Percentiles rank a stretch among this genome's conserved stretches.
Conservation (phyloP, 2,797 vertebrate species). For the Cirrhinus molitorella region DNA sequence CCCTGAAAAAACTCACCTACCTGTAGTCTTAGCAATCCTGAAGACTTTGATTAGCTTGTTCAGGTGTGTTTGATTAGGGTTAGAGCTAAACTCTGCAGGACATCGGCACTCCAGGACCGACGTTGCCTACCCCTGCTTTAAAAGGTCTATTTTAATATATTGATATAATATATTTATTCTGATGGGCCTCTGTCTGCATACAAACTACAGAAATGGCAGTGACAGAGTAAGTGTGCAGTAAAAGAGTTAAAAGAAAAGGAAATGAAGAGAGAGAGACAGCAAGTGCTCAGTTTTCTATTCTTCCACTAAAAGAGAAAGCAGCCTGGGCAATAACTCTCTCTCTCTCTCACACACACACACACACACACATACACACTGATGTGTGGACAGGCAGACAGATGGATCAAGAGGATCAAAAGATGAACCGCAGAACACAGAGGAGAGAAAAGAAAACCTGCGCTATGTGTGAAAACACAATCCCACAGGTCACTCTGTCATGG, state of each 20-base stretch:
- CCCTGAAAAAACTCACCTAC: no score
- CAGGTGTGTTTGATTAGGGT: no score
- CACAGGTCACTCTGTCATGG: not conserved
- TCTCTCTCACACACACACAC: no score
- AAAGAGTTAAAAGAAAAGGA: not conserved
- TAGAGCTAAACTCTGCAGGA: no score
- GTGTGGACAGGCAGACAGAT: conserved; percentile 38
- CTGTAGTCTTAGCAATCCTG: no score
- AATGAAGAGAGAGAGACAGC: conserved; percentile 1
- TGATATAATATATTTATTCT: not conserved
- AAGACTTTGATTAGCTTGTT: no score
- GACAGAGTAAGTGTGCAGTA: not conserved
- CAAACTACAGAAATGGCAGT: not conserved
- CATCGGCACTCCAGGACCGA: no score
- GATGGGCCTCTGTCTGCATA: not conserved
- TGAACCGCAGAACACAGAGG: conserved; percentile 15
- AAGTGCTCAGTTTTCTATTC: conserved; percentile 12
- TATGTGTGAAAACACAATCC: not conserved
- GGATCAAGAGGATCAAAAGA: conserved; percentile 52
- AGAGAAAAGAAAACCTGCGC: conserved; percentile 3
- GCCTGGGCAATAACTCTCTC: conserved; percentile 43
- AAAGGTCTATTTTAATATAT: not conserved
- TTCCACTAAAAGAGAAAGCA: conserved; percentile 14
- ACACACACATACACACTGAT: conserved; percentile 20
- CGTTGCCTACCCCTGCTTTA: no score